A percentile compares a stretch with the other conserved stretches of the same genome.
Conservation (phyloP, 2,888 invertebrate species). For the Campoplex nolae region DNA sequence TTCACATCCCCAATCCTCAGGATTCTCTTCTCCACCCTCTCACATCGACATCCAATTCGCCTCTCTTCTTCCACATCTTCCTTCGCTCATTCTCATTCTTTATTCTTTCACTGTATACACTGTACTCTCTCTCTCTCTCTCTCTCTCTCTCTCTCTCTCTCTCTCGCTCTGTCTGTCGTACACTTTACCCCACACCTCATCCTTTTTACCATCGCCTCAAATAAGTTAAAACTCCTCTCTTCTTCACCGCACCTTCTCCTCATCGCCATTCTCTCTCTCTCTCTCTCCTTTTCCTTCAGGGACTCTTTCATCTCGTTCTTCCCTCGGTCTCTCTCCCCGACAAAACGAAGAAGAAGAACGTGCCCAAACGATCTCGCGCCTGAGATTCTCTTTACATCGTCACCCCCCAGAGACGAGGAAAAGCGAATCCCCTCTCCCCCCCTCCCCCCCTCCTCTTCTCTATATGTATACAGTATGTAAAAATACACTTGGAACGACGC, state of each 20-base stretch:
- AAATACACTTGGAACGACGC: conserved; percentile 35
- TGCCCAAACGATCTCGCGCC: conserved; percentile 71
- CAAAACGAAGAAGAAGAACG: conserved; percentile 12
- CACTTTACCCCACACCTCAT: conserved; percentile 26
- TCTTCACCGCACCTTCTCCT: conserved; percentile 38
- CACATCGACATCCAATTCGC: background rate
- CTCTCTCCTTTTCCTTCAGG: conserved; percentile 25
- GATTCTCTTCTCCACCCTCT: background rate
- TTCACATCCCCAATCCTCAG: background rate
- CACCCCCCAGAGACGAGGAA: conserved; percentile 69
- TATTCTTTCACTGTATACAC: conserved; percentile 58
- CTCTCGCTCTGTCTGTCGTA: conserved; percentile 39
- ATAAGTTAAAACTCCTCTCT: conserved; percentile 48
- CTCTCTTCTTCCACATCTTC: conserved; percentile 51
- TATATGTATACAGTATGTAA: conserved; percentile 38
- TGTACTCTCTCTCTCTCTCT: conserved; percentile 48
- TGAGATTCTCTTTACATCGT: conserved; percentile 73
- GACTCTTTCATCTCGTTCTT: background rate
- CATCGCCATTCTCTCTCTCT: background rate
- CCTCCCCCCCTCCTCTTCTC: background rate
- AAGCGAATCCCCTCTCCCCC: conserved; percentile 23
- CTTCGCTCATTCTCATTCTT: conserved; percentile 62
- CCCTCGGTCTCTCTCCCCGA: conserved; percentile 28
- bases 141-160: conserved; percentile 53
- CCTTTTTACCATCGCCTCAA: conserved; percentile 42